A percentile compares a stretch with the other conserved stretches of the same genome.
Evolutionary conservation across 2,113 vertebrate species (phyloP).

Genomic region (Corythornis vintsioides): DNA sequence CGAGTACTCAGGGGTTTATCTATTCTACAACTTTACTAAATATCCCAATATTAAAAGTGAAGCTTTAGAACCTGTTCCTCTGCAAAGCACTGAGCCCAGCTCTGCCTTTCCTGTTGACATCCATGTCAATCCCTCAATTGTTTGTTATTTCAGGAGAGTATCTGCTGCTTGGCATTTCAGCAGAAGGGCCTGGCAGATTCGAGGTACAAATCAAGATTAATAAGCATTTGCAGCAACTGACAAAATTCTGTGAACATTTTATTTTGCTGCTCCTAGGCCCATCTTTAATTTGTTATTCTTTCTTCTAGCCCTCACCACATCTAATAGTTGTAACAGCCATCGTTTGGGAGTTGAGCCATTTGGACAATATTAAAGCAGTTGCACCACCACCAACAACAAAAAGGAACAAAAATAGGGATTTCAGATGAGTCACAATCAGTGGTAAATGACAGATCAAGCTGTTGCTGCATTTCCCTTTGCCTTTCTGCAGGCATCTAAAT

Average conservation of each 20-base stretch:
- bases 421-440: conserved; percentile 3
- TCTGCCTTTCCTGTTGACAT: neutral
- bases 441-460: neutral
- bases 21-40: neutral
- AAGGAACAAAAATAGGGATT: neutral
- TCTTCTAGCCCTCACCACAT: neutral
- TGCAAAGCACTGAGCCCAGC: neutral
- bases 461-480: neutral
- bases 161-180: neutral
- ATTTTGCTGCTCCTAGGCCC: neutral
- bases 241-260: neutral
- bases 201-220: conserved; percentile 21
- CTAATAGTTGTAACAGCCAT: neutral
- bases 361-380: neutral
- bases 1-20: neutral
- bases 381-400: neutral
- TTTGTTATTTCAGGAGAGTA: neutral
- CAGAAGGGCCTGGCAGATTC: conserved; percentile 21
- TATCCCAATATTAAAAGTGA: neutral
- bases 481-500: neutral
- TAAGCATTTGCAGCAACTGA: conserved; percentile 6
- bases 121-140: neutral
- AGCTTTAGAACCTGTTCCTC: neutral
- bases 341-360: neutral
- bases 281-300: neutral